Conservation (phyloP, 2,888 invertebrate genomes). For the Nineta flava region DNA sequence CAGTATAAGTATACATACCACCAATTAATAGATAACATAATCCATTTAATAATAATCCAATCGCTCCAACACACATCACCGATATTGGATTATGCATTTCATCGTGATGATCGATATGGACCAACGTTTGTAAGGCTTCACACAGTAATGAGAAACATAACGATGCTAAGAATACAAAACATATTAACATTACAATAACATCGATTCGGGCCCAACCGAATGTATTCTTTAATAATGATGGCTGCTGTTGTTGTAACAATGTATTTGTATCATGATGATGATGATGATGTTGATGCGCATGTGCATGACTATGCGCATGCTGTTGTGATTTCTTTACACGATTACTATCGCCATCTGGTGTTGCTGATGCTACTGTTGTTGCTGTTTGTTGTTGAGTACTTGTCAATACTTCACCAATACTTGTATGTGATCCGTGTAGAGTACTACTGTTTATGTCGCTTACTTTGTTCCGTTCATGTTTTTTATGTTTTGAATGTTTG, state of each 20-base stretch:
- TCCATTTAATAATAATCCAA: conserved; percentile 57
- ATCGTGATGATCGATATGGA: conserved; percentile 56
- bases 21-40: conserved; percentile 69
- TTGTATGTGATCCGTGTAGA: not conserved
- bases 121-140: conserved; percentile 65
- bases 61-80: conserved; percentile 53
- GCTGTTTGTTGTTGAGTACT: not conserved
- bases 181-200: conserved; percentile 66
- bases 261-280: too few relatives aligned
- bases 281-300: not conserved
- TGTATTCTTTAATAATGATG: conserved; percentile 59
- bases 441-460: not conserved
- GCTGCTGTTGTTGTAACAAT: conserved; percentile 32
- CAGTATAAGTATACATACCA: conserved; percentile 35
- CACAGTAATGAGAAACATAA: conserved; percentile 67
- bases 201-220: conserved; percentile 89
- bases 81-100: conserved; percentile 58
- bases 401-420: not conserved
- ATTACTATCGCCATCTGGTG: not conserved
- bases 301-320: not conserved
- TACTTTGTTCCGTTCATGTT: not conserved
- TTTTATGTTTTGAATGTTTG: not conserved
- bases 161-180: conserved; percentile 68
- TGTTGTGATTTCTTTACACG: not conserved
- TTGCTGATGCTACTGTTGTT: not conserved